These are phyloP conservation scores for Pediacus dermestoides DNA, from an alignment of 2,888 invertebrate species.

Conservation along the genomic window DNA sequence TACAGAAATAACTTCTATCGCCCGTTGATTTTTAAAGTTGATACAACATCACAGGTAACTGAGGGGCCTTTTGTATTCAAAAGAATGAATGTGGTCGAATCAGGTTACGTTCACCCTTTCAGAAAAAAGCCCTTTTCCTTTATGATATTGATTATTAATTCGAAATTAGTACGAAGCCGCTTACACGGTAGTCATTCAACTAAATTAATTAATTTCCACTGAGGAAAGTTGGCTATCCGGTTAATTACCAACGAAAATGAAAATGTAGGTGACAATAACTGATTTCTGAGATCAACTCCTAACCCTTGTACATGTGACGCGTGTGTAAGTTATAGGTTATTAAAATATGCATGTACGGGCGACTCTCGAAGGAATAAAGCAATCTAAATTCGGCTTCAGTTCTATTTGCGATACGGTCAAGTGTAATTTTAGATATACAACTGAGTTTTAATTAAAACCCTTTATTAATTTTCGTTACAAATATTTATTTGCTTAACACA, in stretches of 20 bases:
- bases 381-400: constrained; percentile 22
- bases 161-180: too few relatives aligned
- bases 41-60: constrained; percentile 23
- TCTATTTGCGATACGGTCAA: constrained; percentile 13
- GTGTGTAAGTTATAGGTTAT: constrained; percentile 32
- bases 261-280: too few relatives aligned
- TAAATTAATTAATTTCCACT: too few relatives aligned
- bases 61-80: constrained; percentile 11
- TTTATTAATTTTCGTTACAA: constrained; percentile 22
- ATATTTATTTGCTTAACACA: constrained; percentile 25
- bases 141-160: too few relatives aligned
- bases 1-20: constrained; percentile 16
- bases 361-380: constrained; percentile 26
- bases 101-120: constrained; percentile 14
- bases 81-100: constrained; percentile 22
- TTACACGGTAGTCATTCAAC: too few relatives aligned
- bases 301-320: constrained; percentile 22
- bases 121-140: too few relatives aligned
- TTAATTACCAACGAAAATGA: too few relatives aligned
- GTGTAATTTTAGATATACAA: constrained; percentile 19
- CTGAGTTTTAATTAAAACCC: constrained; percentile 18
- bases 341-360: constrained; percentile 29
- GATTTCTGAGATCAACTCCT: too few relatives aligned
- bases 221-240: too few relatives aligned
- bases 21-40: constrained; percentile 28